Evolutionary conservation across 1,140 invertebrate genomes (phyloP), one percentile per base, ranked within the genome.

Genomic region (Papilio aristodemus): DNA sequence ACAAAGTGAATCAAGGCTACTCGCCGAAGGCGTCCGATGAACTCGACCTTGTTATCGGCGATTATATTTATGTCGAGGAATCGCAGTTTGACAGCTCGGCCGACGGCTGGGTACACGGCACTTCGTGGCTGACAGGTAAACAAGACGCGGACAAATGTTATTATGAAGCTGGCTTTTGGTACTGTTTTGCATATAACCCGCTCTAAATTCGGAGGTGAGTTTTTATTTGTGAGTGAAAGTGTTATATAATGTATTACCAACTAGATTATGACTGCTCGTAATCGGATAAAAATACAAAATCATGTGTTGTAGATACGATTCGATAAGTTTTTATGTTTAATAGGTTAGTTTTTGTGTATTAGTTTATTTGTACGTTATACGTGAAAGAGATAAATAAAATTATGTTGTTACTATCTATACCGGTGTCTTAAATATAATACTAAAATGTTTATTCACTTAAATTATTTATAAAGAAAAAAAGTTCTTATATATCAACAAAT

Each of bases 51-150:
- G 93, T 96, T 68, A 94, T 95, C 32, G 97, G 96, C 13, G 97
- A 98, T 90, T 97, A 95, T 83, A 94, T 98, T 70, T 97, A 97
- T 86, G 92, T 98, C 43, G 94, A 94, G 74, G 93, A 94, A 70
- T 95, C 95, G 67, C 95, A 95, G 37, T 92, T 96, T 62, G 93
- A 94, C 19, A 94, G 90, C 54, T 95, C 96, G 1, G 91, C 94
- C 2, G 97, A 98, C 91, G 96, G 96, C 38, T 98, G 97, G 97
- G 95, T 96, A 1, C 94, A 95, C 81, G 97, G 97, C 22, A 95
- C 95, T 25, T 97, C 96, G 0, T 98, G 96, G 96, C 89, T 97
- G 17, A 97, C 97, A 9, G 90, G 89, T 90, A 71, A 69, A 67
- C 46, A 72, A 50, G 59, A 22, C 19, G 10, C 19, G 22, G 19